phyloP scores from a whole-genome alignment of 2,113 vertebrate species.

The Psilopsiagon aurifrons region DNA sequence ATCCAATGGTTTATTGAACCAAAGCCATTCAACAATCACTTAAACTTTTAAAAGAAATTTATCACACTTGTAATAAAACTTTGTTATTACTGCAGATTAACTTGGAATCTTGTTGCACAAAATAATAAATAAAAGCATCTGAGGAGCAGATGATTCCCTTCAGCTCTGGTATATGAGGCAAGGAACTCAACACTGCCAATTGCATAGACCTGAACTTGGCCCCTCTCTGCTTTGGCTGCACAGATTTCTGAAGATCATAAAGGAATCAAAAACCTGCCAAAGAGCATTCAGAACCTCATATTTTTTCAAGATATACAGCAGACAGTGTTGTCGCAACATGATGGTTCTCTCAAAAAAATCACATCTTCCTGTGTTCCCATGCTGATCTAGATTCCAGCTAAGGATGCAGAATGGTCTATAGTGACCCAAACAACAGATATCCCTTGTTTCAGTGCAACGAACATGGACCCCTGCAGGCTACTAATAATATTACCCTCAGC shows the following conservation, averaged over 20 bases:
- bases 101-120: background rate
- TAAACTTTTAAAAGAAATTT: conserved; percentile 11
- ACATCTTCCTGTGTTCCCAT: background rate
- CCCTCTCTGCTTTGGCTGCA: background rate
- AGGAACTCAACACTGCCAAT: background rate
- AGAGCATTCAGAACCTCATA: background rate
- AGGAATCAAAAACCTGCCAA: background rate
- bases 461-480: background rate
- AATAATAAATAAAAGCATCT: conserved; percentile 37
- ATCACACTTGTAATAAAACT: background rate
- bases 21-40: background rate
- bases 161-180: background rate
- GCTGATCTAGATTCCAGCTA: background rate
- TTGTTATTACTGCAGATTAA: conserved; percentile 1
- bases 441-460: background rate
- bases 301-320: background rate
- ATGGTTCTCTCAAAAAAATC: background rate
- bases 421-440: background rate
- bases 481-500: background rate
- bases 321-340: background rate
- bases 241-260: background rate
- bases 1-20: background rate
- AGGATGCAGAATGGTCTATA: background rate
- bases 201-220: background rate
- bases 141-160: conserved; percentile 22